A percentile compares a stretch with the other conserved stretches of the same genome.
These are phyloP conservation scores for Trissolcus basalis DNA, from an alignment of 1,140 invertebrate genomes.

Conservation along the genomic window DNA sequence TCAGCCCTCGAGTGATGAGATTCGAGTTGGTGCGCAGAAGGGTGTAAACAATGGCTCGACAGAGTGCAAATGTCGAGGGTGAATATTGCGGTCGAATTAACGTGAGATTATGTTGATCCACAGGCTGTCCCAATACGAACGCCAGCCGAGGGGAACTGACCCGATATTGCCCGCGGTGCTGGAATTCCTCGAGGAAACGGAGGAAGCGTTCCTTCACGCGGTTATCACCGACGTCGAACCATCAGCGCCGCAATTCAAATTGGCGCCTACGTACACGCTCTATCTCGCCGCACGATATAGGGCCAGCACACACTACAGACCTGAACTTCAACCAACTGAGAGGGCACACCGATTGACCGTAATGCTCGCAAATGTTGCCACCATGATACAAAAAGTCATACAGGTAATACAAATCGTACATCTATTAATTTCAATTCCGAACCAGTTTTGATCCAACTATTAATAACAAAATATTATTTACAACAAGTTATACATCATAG, in stretches of 20 bases:
- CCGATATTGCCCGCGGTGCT: conserved; percentile 94
- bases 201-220: conserved; percentile 91
- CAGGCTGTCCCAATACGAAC: conserved; percentile 77
- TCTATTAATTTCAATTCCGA: background rate
- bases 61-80: conserved; percentile 31
- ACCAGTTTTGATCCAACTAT: too few species aligned
- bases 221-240: conserved; percentile 93
- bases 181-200: conserved; percentile 95
- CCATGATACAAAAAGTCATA: conserved; percentile 89
- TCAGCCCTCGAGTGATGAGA: background rate
- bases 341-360: conserved; percentile 91
- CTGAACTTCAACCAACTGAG: conserved; percentile 92
- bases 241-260: conserved; percentile 87
- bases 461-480: too few species aligned
- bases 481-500: too few species aligned
- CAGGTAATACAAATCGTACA: conserved; percentile 75
- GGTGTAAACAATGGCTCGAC: conserved; percentile 19
- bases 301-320: conserved; percentile 94
- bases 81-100: conserved; percentile 28
- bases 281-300: conserved; percentile 95
- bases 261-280: conserved; percentile 95
- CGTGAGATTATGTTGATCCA: conserved; percentile 42
- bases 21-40: conserved; percentile 5
- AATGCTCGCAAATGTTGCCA: conserved; percentile 91
- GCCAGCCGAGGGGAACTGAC: conserved; percentile 83